Conservation (phyloP, 1,140 invertebrate genomes). For the Eupristina koningsbergeri region DNA sequence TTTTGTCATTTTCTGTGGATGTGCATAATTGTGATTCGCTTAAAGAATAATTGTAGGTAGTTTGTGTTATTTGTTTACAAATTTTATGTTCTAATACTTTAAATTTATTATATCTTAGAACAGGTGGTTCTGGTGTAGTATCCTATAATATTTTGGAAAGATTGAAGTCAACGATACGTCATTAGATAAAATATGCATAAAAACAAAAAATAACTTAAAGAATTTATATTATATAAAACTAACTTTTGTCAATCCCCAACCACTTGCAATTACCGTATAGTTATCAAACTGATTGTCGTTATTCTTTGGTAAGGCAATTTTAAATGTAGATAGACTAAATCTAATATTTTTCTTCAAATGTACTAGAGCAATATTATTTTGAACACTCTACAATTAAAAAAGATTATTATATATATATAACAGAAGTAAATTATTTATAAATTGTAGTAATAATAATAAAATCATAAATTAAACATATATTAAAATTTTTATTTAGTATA, state of each 20-base stretch:
- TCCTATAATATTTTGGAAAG: background rate
- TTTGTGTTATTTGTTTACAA: background rate
- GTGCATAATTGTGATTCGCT: background rate
- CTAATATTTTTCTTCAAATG: background rate
- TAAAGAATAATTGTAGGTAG: background rate
- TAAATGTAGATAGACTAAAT: background rate
- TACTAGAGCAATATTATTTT: conserved; percentile 1
- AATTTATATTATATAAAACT: too few relatives aligned
- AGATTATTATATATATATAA: too few relatives aligned
- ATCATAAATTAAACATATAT: too few relatives aligned
- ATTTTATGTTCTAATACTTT: background rate
- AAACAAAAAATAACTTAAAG: too few relatives aligned
- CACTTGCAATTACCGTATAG: background rate
- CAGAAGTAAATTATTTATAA: too few relatives aligned
- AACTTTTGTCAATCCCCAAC: background rate
- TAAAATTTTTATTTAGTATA: background rate
- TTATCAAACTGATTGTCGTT: background rate
- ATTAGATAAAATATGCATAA: background rate
- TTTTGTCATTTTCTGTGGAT: background rate
- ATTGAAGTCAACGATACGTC: background rate
- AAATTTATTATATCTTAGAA: background rate
- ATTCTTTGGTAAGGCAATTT: background rate
- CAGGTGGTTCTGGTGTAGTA: too few relatives aligned
- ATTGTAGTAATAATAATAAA: too few relatives aligned
- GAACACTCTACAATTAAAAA: background rate